Evolutionary conservation across 2,797 vertebrate genomes (phyloP).

Genomic region (Etheostoma perlongum): DNA sequence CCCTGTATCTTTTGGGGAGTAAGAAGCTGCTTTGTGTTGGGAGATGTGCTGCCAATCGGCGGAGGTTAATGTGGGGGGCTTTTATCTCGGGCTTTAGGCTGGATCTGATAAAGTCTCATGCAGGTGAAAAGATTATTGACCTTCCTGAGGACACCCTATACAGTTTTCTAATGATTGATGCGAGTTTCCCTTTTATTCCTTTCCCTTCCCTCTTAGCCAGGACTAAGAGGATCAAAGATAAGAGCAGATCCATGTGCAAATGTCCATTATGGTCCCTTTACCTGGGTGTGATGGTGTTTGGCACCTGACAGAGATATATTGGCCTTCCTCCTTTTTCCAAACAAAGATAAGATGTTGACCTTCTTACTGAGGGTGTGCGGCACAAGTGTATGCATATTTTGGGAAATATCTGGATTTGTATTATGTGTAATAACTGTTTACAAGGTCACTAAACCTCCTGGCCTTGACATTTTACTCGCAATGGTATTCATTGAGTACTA

Average conservation of each 20-base stretch:
- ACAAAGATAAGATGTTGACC: conserved; percentile 82
- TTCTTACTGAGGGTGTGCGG: conserved; percentile 57
- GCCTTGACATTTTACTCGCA: conserved; percentile 78
- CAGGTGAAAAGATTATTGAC: conserved; percentile 99
- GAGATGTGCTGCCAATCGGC: conserved; percentile 90
- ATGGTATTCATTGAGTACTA: conserved; percentile 77
- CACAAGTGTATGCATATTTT: conserved; percentile 59
- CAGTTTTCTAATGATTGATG: conserved; percentile 99
- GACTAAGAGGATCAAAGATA: conserved; percentile 83
- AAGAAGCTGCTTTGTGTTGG: conserved; percentile 92
- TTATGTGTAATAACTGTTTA: conserved; percentile 75
- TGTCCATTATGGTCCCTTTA: conserved; percentile 87
- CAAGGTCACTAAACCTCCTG: conserved; percentile 75
- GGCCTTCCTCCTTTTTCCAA: conserved; percentile 65
- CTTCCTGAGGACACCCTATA: conserved; percentile 95
- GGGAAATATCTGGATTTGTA: conserved; percentile 52
- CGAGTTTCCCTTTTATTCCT: conserved; percentile 88
- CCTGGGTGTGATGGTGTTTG: conserved; percentile 79
- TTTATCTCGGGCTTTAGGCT: conserved; percentile 93
- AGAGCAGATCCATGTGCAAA: conserved; percentile 82
- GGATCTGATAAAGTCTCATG: conserved; percentile 98
- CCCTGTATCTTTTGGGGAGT: conserved; percentile 88
- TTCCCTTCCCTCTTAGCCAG: conserved; percentile 86
- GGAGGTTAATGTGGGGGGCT: conserved; percentile 93
- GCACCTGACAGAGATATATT: conserved; percentile 83